Percentiles rank a stretch among this genome's conserved stretches.
These are phyloP conservation scores for Mormyrus iriodes DNA, from an alignment of 2,113 vertebrate genomes.

Conservation along the genomic window DNA sequence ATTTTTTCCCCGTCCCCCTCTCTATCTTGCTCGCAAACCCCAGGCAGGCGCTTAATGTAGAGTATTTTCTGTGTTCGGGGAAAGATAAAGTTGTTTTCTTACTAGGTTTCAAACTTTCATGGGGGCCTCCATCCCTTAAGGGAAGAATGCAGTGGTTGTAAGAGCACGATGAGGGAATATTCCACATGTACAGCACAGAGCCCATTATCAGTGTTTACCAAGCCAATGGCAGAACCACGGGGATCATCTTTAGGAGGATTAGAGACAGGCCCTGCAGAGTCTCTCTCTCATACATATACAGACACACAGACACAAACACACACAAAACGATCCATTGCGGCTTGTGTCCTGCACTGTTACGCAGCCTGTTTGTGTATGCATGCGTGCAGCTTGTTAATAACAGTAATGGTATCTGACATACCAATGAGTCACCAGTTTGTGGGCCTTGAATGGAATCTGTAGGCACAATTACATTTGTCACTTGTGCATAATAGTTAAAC, in stretches of 20 bases:
- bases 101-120: constrained; percentile 32
- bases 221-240: constrained; percentile 36
- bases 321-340: neutral
- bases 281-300: neutral
- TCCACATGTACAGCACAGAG: constrained; percentile 24
- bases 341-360: neutral
- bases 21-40: constrained; percentile 20
- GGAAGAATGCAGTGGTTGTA: constrained; percentile 24
- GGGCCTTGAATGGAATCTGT: constrained; percentile 8
- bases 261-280: constrained; percentile 32
- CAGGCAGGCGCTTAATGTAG: constrained; percentile 30
- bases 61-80: constrained; percentile 32
- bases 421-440: constrained; percentile 32
- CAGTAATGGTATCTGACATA: constrained; percentile 37
- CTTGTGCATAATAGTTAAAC: neutral
- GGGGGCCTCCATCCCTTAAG: constrained; percentile 29
- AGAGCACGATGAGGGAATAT: constrained; percentile 13
- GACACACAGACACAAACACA: constrained; percentile 8
- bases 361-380: neutral
- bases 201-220: constrained; percentile 44
- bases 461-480: constrained; percentile 1
- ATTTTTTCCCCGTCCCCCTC: neutral
- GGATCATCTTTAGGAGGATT: constrained; percentile 42
- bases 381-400: constrained; percentile 35
- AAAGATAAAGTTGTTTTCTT: constrained; percentile 37